Base-by-base conservation (phyloP, 2,113 vertebrate genomes). In the Gambusia affinis region DNA sequence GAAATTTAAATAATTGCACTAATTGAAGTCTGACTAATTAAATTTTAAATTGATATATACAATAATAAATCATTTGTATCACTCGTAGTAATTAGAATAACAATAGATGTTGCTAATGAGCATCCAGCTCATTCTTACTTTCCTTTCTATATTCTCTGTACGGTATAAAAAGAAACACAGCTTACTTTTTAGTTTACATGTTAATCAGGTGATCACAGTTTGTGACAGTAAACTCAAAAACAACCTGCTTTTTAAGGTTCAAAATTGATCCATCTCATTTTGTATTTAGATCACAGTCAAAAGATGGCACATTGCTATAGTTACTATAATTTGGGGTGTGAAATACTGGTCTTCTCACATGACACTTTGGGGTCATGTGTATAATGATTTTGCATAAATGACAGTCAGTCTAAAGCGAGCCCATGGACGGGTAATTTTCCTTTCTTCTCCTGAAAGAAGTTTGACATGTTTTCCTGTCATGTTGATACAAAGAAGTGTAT, bases 381-480 rank as follows among this genome's bases (percentile, higher is more conserved):
- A 81, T 74, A 65, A 68, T 29, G 60, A 75, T 71, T 73, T 70
- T 37, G 5, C 3, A 35, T 28, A 81, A 85, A 75, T 85, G 81
- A 86, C 76, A 86, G 73, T 69, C 62, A 73, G 76, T 72, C 62
- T 44, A 87, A 73, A 87, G 79, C 51, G 22, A 76, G 42, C 67
- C 78, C 68, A 51, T 54, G 65, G 70, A 73, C 69, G 66, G 71
- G 81, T 79, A 82, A 80, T 87, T 88, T 87, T 73, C 82, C 74
- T 89, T 91, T 91, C 76, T 85, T 85, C 78, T 79, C 76, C 70
- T 24, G 19, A 79, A 85, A 88, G 83, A 29, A 65, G 60, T 65
- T 44, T 39, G 81, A 85, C 85, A 79, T 75, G 79, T 87, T 88
- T 89, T 82, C 68, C 79, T 70, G 79, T 80, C 72, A 64, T 31